These are phyloP conservation scores for Cylas formicarius DNA, from an alignment of 1,140 invertebrate species.

Conservation along the genomic window DNA sequence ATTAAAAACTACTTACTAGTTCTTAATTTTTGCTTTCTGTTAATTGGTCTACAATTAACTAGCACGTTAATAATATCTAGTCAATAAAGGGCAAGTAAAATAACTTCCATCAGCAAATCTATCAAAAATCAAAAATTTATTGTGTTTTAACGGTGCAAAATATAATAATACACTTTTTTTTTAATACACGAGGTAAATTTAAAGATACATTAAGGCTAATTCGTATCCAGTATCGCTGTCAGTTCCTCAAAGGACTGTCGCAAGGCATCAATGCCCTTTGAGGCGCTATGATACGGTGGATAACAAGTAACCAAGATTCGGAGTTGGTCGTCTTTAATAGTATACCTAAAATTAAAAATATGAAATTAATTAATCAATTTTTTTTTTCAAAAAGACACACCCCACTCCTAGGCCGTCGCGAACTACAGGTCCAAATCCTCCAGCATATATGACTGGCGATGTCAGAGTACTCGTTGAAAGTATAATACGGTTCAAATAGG, in stretches of 20 bases:
- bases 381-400: slow-evolving; percentile 46
- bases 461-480: slow-evolving; percentile 93
- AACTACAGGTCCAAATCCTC: slow-evolving; percentile 91
- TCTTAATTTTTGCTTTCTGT: too few relatives aligned
- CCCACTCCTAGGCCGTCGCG: slow-evolving; percentile 86
- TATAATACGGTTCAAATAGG: slow-evolving; percentile 79
- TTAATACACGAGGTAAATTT: too few relatives aligned
- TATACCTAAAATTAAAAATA: slow-evolving; percentile 51
- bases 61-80: too few relatives aligned
- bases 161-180: too few relatives aligned
- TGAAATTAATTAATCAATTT: slow-evolving; percentile 1
- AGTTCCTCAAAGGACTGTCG: slow-evolving; percentile 62
- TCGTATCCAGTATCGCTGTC: slow-evolving; percentile 38
- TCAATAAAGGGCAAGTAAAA: too few relatives aligned
- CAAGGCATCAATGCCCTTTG: slow-evolving; percentile 62
- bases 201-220: too few relatives aligned
- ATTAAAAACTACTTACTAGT: too few relatives aligned
- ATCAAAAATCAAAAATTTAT: too few relatives aligned
- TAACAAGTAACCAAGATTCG: slow-evolving; percentile 77
- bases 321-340: slow-evolving; percentile 64
- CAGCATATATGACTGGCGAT: slow-evolving; percentile 78
- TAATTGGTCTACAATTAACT: too few relatives aligned
- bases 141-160: too few relatives aligned
- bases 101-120: too few relatives aligned
- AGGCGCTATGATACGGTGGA: slow-evolving; percentile 58